phyloP scores from a whole-genome alignment of 2,797 vertebrate genomes.

The Esox masquinongy region DNA sequence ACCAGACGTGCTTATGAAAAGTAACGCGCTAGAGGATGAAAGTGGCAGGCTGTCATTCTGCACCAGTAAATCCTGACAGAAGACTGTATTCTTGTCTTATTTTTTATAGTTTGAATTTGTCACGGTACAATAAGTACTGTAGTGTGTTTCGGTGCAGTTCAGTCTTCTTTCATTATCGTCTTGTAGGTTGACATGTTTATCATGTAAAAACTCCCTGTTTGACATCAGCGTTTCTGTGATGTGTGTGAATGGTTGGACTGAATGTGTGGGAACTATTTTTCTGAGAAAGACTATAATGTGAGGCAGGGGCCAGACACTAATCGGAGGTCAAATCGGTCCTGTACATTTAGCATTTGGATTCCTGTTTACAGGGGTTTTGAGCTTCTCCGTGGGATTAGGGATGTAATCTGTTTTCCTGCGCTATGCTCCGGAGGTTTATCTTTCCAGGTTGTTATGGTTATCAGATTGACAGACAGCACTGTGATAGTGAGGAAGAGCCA shows the following conservation, averaged over 20 bases:
- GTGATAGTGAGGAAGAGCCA: constrained; percentile 13
- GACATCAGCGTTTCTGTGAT: neutral
- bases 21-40: constrained; percentile 34
- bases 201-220: neutral
- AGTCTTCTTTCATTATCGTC: neutral
- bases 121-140: neutral
- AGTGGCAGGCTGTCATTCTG: constrained; percentile 7
- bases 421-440: neutral
- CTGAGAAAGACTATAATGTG: neutral
- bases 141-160: neutral
- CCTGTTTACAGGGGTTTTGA: neutral
- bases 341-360: neutral
- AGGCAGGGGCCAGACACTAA: neutral
- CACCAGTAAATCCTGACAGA: constrained; percentile 29
- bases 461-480: constrained; percentile 25
- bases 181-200: neutral
- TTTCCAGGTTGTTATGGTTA: constrained; percentile 7
- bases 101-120: neutral
- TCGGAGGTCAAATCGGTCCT: neutral
- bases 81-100: constrained; percentile 26
- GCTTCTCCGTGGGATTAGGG: constrained; percentile 6
- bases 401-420: constrained; percentile 21
- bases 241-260: neutral
- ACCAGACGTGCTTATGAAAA: constrained; percentile 31
- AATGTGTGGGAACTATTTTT: neutral